Evolutionary conservation across 2,888 invertebrate genomes (phyloP).

Genomic region (Lysandra bellargus): DNA sequence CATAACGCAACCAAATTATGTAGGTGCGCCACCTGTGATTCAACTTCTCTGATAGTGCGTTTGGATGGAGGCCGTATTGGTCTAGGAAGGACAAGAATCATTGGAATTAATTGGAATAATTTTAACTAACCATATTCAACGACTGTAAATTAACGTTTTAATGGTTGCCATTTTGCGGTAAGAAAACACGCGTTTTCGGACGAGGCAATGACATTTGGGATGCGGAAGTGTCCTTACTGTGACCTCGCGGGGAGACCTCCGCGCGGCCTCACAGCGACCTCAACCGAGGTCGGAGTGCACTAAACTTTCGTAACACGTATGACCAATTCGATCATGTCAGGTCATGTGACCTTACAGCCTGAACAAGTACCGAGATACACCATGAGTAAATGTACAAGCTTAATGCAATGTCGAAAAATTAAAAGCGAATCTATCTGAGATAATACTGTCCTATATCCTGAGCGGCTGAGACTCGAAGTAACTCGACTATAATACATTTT

Average conservation of each 20-base stretch:
- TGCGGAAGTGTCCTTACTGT: conserved; percentile 41
- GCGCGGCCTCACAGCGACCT: conserved; percentile 42
- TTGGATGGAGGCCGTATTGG: not conserved
- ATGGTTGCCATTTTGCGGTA: not conserved
- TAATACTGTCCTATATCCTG: too few species aligned
- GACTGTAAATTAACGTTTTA: not conserved
- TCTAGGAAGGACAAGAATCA: not conserved
- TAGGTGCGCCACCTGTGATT: not conserved
- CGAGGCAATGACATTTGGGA: conserved; percentile 31
- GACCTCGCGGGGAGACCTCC: conserved; percentile 40
- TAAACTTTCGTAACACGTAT: conserved; percentile 45
- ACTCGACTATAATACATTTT: too few species aligned
- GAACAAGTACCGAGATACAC: not conserved
- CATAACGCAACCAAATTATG: not conserved
- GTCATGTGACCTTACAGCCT: conserved; percentile 17
- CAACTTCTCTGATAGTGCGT: not conserved
- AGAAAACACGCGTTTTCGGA: not conserved
- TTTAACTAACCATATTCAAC: not conserved
- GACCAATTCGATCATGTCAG: conserved; percentile 34
- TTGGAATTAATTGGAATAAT: not conserved
- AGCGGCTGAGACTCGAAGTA: too few species aligned
- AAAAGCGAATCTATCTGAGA: too few species aligned
- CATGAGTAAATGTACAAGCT: too few species aligned
- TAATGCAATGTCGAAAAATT: too few species aligned
- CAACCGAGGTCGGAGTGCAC: conserved; percentile 42